Evolutionary conservation across 2,888 invertebrate species (phyloP), one percentile per base, ranked within the genome.

Genomic region (Pristionchus exspectatus): DNA sequence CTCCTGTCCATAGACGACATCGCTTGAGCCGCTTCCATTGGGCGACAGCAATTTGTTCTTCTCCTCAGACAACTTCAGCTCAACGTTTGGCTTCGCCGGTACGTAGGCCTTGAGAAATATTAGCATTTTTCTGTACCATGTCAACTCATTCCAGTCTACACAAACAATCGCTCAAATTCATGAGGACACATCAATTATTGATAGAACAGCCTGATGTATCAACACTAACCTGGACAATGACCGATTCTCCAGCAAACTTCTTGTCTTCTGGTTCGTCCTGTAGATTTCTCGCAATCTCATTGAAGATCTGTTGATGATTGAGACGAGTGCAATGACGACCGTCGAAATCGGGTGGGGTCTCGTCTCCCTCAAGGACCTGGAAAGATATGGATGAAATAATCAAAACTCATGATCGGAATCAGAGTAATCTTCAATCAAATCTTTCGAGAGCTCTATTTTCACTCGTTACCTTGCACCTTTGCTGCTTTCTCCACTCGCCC

Each of bases 401-500:
- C 2, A 4, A 59, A 18, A n/a, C n/a, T 59, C 2, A 38, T 38
- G 5, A 38, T 50, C 12, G 10, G 12, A 50, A 10, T 50, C 44
- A 50, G 9, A 7, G 56, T 21, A 56, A 18, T 56, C 56, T 2
- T 21, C 56, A 5, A 18, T 2, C 18, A 21, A 10, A 59, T 4
- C 16, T 59, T 59, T 2, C 59, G 59, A 21, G 21, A 59, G 24
- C 5, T 59, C 59, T 16, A 4, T 10, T n/a, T 18, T 24, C 2
- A 72, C 14, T 72, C 27, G 27, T 81, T 24, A 85, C 84, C 87
- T 87, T 87, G 69, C 84, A 89, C 56, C 77, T 90, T 30, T 69
- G 81, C 24, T 89, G 63, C 44, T 84, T 96, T 95, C 98, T 98
- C 98, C 98, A 98, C 95, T 98, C 98, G 54, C 98, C 98, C 89